phyloP scores from a whole-genome alignment of 1,140 invertebrate genomes.

The Drosophila truncata region DNA sequence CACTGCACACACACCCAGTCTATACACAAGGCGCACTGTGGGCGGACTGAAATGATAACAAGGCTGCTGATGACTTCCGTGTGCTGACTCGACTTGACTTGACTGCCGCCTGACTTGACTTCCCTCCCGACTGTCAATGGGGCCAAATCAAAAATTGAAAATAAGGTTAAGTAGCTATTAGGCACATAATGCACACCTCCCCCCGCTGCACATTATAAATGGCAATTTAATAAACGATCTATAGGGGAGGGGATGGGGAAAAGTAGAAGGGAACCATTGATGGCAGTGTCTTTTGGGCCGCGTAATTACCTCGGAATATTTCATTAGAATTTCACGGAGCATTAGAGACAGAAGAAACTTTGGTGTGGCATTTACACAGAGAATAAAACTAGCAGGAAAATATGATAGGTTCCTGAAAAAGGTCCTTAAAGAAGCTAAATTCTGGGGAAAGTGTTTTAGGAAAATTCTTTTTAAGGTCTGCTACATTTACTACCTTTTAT shows the following conservation, averaged over 20 bases:
- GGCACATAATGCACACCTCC: slow-evolving; percentile 48
- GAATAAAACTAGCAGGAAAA: neutral
- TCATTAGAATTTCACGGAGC: slow-evolving; percentile 81
- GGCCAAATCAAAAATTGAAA: slow-evolving; percentile 81
- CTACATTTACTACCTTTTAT: neutral
- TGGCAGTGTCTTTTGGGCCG: slow-evolving; percentile 35
- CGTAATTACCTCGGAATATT: slow-evolving; percentile 78
- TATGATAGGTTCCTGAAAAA: neutral
- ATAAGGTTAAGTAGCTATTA: slow-evolving; percentile 84
- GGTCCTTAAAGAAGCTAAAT: neutral
- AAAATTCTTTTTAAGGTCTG: no score
- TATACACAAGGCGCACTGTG: slow-evolving; percentile 4
- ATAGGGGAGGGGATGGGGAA: neutral
- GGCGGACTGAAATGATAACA: slow-evolving; percentile 67
- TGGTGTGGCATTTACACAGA: slow-evolving; percentile 21
- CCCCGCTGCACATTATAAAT: slow-evolving; percentile 50
- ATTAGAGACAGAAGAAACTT: slow-evolving; percentile 57
- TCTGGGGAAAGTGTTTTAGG: neutral
- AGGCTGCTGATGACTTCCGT: slow-evolving; percentile 81
- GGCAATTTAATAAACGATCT: slow-evolving; percentile 73
- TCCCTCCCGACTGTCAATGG: slow-evolving; percentile 23
- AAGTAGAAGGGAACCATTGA: slow-evolving; percentile 4
- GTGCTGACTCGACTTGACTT: slow-evolving; percentile 60
- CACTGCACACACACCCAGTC: slow-evolving; percentile 9
- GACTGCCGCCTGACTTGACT: slow-evolving; percentile 39